Evolutionary conservation across 2,797 vertebrate genomes (phyloP).

Genomic region (Alca torda): DNA sequence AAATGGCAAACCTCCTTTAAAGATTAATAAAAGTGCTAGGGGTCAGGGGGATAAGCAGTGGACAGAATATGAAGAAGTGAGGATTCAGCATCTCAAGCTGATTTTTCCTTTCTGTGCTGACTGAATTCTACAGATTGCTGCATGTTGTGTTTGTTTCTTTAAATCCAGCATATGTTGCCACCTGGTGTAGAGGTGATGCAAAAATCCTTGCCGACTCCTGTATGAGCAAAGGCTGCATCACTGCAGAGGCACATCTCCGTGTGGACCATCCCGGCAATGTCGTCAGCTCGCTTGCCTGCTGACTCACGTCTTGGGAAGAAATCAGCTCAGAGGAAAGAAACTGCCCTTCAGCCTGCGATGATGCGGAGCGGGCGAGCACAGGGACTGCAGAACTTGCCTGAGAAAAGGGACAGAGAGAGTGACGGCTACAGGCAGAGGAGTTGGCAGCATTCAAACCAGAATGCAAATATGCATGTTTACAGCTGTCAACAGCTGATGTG

Average conservation of each 20-base stretch:
- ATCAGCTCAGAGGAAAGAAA: neutral
- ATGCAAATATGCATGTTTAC: neutral
- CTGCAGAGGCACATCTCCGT: neutral
- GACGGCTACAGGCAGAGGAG: neutral
- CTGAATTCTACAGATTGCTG: neutral
- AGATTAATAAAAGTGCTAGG: neutral
- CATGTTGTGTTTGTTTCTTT: neutral
- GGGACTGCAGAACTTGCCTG: neutral
- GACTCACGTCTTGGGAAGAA: slow-evolving; percentile 1
- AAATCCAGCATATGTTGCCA: slow-evolving; percentile 33
- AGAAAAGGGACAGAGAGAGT: neutral
- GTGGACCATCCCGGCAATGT: neutral
- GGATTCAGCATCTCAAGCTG: neutral
- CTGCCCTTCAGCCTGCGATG: neutral
- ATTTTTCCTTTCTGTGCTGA: neutral
- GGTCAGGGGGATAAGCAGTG: neutral
- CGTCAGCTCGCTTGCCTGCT: neutral
- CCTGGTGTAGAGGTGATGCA: slow-evolving; percentile 42
- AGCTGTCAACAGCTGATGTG: neutral
- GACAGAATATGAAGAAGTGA: neutral
- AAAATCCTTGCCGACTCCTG: neutral
- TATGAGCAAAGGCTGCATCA: neutral
- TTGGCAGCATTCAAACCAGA: neutral
- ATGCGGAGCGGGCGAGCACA: neutral
- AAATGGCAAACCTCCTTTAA: neutral